Evolutionary conservation across 2,797 vertebrate species (phyloP).

Genomic region (Myioborus melanocephalus): DNA sequence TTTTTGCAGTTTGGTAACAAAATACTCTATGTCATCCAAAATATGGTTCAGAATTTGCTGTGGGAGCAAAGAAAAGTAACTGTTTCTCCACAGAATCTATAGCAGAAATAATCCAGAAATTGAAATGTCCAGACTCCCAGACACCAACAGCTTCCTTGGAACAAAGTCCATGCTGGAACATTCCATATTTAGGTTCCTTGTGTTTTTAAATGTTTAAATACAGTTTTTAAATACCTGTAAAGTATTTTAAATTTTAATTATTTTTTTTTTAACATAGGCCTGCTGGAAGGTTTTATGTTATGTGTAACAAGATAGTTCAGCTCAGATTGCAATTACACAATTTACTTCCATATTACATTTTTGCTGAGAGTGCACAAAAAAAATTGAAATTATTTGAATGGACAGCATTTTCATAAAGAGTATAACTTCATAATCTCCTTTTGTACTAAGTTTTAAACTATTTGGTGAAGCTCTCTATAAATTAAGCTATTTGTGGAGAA

Average conservation of each 20-base stretch:
- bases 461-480: neutral
- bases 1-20: constrained; percentile 94
- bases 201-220: neutral
- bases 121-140: neutral
- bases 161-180: neutral
- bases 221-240: neutral
- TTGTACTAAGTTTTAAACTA: neutral
- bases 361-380: neutral
- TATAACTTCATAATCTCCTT: neutral
- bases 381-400: neutral
- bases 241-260: neutral
- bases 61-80: neutral
- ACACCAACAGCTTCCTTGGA: neutral
- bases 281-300: neutral
- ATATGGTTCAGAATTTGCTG: constrained; percentile 98
- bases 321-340: neutral
- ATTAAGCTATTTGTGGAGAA: neutral
- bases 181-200: neutral
- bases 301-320: neutral
- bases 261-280: accelerated
- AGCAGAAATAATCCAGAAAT: neutral
- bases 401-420: neutral
- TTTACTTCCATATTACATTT: neutral
- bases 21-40: constrained; percentile 95
- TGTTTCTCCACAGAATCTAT: neutral